These are phyloP conservation scores for Orthonyx spaldingii DNA, from an alignment of 2,113 vertebrate genomes.

Conservation along the genomic window DNA sequence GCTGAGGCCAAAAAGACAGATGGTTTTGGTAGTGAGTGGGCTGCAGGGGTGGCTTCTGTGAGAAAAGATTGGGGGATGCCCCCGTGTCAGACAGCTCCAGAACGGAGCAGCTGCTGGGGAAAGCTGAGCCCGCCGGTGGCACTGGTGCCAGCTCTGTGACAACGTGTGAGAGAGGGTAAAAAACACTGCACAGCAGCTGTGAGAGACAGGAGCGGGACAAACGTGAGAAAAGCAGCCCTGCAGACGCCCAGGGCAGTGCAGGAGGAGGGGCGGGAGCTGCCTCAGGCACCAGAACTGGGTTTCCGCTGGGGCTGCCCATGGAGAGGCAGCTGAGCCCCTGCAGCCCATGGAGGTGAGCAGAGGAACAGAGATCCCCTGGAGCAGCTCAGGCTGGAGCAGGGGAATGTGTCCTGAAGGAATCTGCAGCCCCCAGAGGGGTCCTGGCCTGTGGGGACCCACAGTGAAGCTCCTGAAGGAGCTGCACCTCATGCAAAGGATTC, in stretches of 20 bases:
- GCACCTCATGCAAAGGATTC: not conserved
- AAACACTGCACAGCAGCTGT: not conserved
- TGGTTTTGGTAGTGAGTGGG: not conserved
- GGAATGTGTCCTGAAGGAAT: not conserved
- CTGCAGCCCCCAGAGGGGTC: not conserved
- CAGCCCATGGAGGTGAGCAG: rapidly evolving
- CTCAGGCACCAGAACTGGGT: not conserved
- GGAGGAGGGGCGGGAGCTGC: not conserved
- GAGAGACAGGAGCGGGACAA: not conserved
- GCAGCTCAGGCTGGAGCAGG: not conserved
- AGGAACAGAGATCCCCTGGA: not conserved
- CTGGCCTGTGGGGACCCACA: not conserved
- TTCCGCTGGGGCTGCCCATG: not conserved
- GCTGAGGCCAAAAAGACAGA: not conserved
- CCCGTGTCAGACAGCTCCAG: not conserved
- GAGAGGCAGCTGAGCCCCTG: not conserved
- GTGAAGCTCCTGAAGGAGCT: not conserved
- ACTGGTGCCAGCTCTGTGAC: not conserved
- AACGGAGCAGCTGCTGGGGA: not conserved
- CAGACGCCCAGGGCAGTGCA: not conserved
- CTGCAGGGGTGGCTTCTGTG: not conserved
- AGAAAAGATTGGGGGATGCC: too few relatives aligned
- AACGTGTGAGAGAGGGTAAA: not conserved
- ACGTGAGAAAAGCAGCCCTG: not conserved
- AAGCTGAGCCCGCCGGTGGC: not conserved